These are phyloP conservation scores for Typhlichthys eigenmanni DNA, from an alignment of 2,797 vertebrate genomes.

Conservation along the genomic window DNA sequence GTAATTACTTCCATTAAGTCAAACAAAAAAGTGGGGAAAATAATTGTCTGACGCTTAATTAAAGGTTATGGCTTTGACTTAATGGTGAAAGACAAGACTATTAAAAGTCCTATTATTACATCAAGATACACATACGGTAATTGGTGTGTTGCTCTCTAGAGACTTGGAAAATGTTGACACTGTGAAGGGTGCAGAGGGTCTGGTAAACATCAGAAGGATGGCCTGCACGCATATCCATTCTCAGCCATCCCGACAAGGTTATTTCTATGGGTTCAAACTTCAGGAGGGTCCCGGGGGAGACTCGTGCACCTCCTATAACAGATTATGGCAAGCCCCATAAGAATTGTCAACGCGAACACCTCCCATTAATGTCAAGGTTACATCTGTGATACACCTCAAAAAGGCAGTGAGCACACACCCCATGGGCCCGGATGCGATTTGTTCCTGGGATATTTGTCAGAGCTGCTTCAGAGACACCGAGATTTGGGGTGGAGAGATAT, in stretches of 20 bases:
- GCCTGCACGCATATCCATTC: constrained; percentile 33
- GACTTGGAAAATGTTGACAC: constrained; percentile 45
- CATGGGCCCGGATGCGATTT: constrained; percentile 54
- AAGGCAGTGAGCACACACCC: constrained; percentile 58
- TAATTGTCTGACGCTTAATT: constrained; percentile 75
- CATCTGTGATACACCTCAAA: constrained; percentile 55
- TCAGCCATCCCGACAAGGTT: constrained; percentile 61
- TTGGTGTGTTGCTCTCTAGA: constrained; percentile 61
- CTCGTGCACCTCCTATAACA: constrained; percentile 57
- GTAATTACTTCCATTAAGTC: constrained; percentile 75
- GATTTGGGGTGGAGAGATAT: constrained; percentile 3
- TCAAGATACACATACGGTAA: constrained; percentile 67
- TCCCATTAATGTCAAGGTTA: constrained; percentile 69
- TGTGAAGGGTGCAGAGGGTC: constrained; percentile 49
- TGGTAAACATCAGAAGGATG: constrained; percentile 53
- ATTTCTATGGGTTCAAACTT: constrained; percentile 57
- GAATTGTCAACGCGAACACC: constrained; percentile 61
- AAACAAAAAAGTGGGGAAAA: constrained; percentile 61
- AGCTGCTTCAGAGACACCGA: constrained; percentile 20
- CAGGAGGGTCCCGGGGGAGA: constrained; percentile 46
- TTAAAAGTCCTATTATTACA: constrained; percentile 77
- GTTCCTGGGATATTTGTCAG: constrained; percentile 50
- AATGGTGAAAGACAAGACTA: constrained; percentile 80
- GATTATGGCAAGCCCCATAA: constrained; percentile 59
- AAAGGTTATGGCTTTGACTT: constrained; percentile 74